Percentiles rank a stretch among this genome's conserved stretches.
Conservation (phyloP, 2,113 vertebrate species). For the Canis aureus region DNA sequence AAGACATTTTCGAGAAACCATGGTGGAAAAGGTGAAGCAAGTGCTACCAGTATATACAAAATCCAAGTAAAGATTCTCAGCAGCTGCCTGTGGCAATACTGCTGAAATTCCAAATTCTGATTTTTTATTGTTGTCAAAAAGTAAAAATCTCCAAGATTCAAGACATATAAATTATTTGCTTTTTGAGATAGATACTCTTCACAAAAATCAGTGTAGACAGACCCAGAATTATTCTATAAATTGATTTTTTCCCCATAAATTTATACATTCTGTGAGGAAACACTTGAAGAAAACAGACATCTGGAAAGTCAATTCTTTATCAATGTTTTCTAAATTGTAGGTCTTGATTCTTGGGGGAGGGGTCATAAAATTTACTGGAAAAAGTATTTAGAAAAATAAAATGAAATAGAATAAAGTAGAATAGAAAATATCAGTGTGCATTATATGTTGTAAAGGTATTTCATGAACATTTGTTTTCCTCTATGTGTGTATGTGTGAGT, state of each 20-base stretch:
- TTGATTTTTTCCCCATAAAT: background rate
- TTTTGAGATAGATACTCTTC: constrained; percentile 29
- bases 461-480: background rate
- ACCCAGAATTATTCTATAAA: constrained; percentile 52
- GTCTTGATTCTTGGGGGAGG: constrained; percentile 13
- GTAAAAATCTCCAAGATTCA: background rate
- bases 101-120: background rate
- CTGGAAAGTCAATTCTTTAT: constrained; percentile 1
- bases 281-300: constrained; percentile 49
- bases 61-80: background rate
- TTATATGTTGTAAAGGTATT: background rate
- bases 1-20: constrained; percentile 36
- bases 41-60: background rate
- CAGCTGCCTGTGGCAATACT: background rate
- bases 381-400: constrained; percentile 27
- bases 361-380: background rate
- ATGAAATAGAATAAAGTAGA: constrained; percentile 14
- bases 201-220: background rate
- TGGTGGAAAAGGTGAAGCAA: background rate
- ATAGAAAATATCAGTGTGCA: constrained; percentile 12
- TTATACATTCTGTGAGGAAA: constrained; percentile 20
- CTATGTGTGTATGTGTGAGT: background rate
- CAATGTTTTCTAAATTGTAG: constrained; percentile 45
- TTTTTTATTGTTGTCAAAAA: background rate
- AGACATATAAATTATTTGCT: constrained; percentile 52